Evolutionary conservation across 2,113 vertebrate genomes (phyloP).

Genomic region (Pseudopodoces humilis): DNA sequence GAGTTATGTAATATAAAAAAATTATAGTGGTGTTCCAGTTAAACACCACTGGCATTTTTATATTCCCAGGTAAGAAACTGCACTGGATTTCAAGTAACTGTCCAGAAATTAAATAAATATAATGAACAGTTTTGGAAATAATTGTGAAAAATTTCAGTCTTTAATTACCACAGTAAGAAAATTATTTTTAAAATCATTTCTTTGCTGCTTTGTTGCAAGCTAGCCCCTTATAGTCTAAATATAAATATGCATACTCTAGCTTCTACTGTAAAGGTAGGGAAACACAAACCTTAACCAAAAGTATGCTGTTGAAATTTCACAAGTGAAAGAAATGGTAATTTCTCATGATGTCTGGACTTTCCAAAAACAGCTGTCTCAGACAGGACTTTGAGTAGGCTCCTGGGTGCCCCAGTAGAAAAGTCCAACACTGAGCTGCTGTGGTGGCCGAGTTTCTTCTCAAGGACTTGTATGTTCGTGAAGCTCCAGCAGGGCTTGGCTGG

Average conservation of each 20-base stretch:
- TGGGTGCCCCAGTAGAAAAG: neutral
- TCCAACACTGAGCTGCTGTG: neutral
- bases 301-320: neutral
- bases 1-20: neutral
- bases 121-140: neutral
- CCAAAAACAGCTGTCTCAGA: neutral
- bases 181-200: neutral
- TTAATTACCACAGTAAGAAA: neutral
- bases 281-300: neutral
- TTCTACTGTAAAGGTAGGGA: neutral
- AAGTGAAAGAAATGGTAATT: neutral
- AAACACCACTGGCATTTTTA: neutral
- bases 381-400: neutral
- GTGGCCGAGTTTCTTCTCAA: neutral
- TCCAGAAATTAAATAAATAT: neutral
- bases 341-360: neutral
- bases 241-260: neutral
- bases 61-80: neutral
- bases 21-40: neutral
- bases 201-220: neutral
- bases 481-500: neutral
- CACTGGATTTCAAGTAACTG: neutral
- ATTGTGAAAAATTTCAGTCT: neutral
- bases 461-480: neutral
- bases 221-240: neutral